Evolutionary conservation across 2,888 invertebrate genomes (phyloP), one percentile per base, ranked within the genome.

Genomic region (Autographa gamma): DNA sequence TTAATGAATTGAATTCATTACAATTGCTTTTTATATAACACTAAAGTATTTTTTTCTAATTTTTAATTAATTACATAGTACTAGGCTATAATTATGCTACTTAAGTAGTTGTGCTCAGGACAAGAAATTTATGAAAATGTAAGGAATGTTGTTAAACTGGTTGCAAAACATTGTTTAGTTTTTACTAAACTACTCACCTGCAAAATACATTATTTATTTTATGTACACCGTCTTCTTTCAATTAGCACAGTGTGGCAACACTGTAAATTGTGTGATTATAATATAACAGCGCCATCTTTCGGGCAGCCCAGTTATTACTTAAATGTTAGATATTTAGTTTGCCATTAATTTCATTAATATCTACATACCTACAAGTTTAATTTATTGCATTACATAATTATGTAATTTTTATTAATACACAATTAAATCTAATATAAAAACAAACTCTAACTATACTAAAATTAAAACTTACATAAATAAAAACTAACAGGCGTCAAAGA

Each of bases 1-100:
- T 64, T 73, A 74, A 85, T 90, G 89, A 90, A 90, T 90, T 86
- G 73, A 74, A 90, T 90, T 90, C 89, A 89, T 87, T 85, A 76
- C 61, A 77, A 89, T 90, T 90, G 88, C 86, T 89, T 88, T 76
- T 60, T 64, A 61, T 72, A 76, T 32, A 73, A 76, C 62, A 69
- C 43, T 38, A 73, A 70, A 63, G 66, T 64, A 73, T 74, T 71
- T 69, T n/a, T 69, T 71, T 69, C 56, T 68, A 78, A 63, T 63
- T 69, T 60, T 19, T 16, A 63, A 59, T 31, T 76, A 77, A 25
- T 43, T 60, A 56, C 43, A 74, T 11, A 73, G 2, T 78, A 73
- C 81, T 80, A 82, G 71, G 7, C n/a, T 48, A 48, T 7, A 48
- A 71, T 48, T 70, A 6, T 43, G 18, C 52, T 63, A 32, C 19